A percentile compares a stretch with the other conserved stretches of the same genome.
These are phyloP conservation scores for Saccopteryx leptura DNA, from an alignment of 2,113 vertebrate species.

Conservation along the genomic window DNA sequence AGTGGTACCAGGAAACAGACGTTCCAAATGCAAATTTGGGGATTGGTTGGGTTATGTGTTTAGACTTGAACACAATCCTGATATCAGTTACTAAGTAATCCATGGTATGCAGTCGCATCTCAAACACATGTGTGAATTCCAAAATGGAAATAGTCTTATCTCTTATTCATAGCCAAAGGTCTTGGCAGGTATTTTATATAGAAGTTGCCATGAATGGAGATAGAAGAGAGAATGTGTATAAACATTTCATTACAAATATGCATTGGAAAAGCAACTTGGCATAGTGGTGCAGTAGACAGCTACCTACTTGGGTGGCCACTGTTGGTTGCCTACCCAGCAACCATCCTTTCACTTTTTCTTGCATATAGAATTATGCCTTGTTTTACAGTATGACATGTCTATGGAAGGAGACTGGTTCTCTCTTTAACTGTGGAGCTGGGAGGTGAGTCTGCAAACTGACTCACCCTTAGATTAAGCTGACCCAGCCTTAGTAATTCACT, in stretches of 20 bases:
- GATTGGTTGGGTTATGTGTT: conserved; percentile 13
- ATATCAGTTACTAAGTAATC: not conserved
- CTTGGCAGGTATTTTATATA: conserved; percentile 30
- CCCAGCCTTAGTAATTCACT: not conserved
- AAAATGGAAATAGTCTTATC: not conserved
- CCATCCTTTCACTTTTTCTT: not conserved
- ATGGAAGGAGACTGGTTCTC: not conserved
- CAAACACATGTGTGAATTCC: not conserved
- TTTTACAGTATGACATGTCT: not conserved
- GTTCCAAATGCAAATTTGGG: not conserved
- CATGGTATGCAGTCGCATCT: not conserved
- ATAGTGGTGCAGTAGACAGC: not conserved
- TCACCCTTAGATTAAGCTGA: not conserved
- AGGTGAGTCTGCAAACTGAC: not conserved
- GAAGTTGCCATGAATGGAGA: not conserved
- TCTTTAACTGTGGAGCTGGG: not conserved
- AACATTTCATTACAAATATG: not conserved
- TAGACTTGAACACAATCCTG: not conserved
- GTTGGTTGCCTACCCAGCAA: not conserved
- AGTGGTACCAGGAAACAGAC: not conserved
- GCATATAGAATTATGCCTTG: not conserved
- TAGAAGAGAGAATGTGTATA: not conserved
- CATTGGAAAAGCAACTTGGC: not conserved
- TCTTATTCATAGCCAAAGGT: not conserved
- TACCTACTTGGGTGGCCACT: not conserved